Base-by-base conservation (phyloP, 2,888 invertebrate genomes). In the Agrypnus murinus region DNA sequence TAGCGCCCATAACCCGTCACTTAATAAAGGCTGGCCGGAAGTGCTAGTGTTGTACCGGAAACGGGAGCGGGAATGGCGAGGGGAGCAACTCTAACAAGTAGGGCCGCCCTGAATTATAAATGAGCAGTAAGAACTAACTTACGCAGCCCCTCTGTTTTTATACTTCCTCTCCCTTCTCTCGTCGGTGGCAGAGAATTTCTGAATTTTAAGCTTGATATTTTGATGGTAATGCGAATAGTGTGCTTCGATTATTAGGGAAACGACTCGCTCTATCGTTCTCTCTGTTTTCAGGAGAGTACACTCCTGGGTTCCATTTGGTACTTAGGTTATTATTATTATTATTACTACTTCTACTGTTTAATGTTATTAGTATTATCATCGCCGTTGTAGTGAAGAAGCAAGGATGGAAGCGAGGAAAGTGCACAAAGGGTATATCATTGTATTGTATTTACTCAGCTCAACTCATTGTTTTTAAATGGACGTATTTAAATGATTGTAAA, bases 91-190 rank as follows among this genome's bases (percentile, higher is more conserved):
- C 77, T 77, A 79, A 78, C 78, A 79, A 79, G 79, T 78, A 77
- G 77, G 81, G 79, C 79, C 78, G 77, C 74, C 70, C 75, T 86
- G 84, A 85, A 86, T 86, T 82, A 86, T 86, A 83, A 83, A 86
- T 85, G 84, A 84, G 80, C 79, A 80, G 84, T 85, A 86, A 86
- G 86, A 86, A 85, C 84, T 84, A 85, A 85, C 85, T 85, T 84
- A 83, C 84, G 84, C 84, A 82, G 79, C 82, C 80, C 74, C 72
- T 70, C 73, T 82, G 82, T 83, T 83, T 83, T 83, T 82, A 81
- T 82, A 80, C 81, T 80, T 80, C 79, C 81, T 76, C 75, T 76
- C 76, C 78, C 81, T 78, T 78, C 77, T 75, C n/a, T n/a, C n/a
- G n/a, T n/a, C 76, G 68, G 76, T 74, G 74, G 78, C 78, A 25